Percentiles rank a stretch among this genome's conserved stretches.
Evolutionary conservation across 2,888 invertebrate species (phyloP).

Genomic region (Adelognathus sp.): DNA sequence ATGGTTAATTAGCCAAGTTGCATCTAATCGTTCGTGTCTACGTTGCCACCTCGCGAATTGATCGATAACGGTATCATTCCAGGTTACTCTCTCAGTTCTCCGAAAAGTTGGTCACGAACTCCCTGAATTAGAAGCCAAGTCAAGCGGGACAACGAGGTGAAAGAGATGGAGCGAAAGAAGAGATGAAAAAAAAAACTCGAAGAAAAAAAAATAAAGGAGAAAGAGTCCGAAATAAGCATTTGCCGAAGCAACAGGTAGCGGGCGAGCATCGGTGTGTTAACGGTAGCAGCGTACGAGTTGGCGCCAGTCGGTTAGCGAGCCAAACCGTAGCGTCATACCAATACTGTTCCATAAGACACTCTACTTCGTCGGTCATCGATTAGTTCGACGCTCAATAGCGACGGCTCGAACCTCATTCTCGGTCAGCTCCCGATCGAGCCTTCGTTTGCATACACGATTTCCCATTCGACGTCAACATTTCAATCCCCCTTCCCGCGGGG

Average conservation of each 20-base stretch:
- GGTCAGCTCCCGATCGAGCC: background rate
- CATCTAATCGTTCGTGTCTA: conserved; percentile 38
- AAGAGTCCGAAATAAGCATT: background rate
- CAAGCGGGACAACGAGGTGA: conserved; percentile 3
- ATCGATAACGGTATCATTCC: conserved; percentile 73
- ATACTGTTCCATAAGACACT: conserved; percentile 4
- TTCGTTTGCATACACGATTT: background rate
- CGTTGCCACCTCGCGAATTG: conserved; percentile 43
- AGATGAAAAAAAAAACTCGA: background rate
- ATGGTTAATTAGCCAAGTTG: conserved; percentile 71
- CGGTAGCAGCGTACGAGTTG: conserved; percentile 19
- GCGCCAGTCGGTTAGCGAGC: conserved; percentile 20
- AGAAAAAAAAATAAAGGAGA: background rate
- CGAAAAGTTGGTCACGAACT: conserved; percentile 60
- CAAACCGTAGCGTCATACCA: no score
- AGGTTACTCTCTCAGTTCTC: background rate
- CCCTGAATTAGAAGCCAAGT: conserved; percentile 53
- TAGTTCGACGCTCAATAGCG: conserved; percentile 5
- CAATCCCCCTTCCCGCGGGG: background rate
- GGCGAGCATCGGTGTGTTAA: conserved; percentile 3
- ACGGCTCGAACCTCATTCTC: background rate
- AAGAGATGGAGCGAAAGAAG: conserved; percentile 4
- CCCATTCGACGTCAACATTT: background rate
- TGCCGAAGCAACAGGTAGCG: background rate
- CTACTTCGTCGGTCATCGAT: conserved; percentile 12